Percentiles rank a stretch among this genome's conserved stretches.
Conservation (phyloP, 2,888 invertebrate species). For the Meandrusa payeni region DNA sequence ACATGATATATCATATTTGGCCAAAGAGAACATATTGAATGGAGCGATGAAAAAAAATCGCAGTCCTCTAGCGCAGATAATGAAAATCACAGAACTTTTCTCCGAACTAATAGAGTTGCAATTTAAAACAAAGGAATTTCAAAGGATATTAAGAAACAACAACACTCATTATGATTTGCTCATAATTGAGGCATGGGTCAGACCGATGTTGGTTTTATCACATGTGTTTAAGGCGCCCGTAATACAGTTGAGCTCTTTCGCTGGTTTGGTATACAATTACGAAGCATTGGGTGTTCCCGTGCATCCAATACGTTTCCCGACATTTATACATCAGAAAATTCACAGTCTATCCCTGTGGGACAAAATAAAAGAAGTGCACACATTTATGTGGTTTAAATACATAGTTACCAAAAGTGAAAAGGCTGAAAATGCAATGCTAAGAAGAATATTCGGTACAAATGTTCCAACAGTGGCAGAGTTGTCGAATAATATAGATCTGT, state of each 20-base stretch:
- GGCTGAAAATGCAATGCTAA: constrained; percentile 32
- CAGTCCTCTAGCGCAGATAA: constrained; percentile 15
- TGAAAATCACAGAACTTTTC: constrained; percentile 16
- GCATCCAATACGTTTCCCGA: constrained; percentile 34
- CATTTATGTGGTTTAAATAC: constrained; percentile 7
- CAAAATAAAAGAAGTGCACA: constrained; percentile 24
- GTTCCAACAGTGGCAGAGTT: constrained; percentile 35
- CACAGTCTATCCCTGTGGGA: constrained; percentile 26
- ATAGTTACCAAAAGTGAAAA: constrained; percentile 20
- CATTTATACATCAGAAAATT: constrained; percentile 15
- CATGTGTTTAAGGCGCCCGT: constrained; percentile 41
- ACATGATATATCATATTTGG: constrained; percentile 33
- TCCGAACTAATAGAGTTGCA: constrained; percentile 12
- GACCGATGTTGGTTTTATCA: constrained; percentile 32
- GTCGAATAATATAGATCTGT: constrained; percentile 36
- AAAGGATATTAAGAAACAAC: constrained; percentile 21
- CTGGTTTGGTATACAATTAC: constrained; percentile 27
- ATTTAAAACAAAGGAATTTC: constrained; percentile 9
- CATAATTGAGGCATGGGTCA: constrained; percentile 34
- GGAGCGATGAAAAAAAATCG: constrained; percentile 18
- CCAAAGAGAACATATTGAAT: constrained; percentile 20
- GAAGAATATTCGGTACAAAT: constrained; percentile 33
- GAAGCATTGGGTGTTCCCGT: constrained; percentile 31
- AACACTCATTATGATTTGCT: constrained; percentile 37
- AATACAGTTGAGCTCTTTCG: constrained; percentile 41